Evolutionary conservation across 2,797 vertebrate species (phyloP).

Genomic region (Gobionotothen gibberifrons): DNA sequence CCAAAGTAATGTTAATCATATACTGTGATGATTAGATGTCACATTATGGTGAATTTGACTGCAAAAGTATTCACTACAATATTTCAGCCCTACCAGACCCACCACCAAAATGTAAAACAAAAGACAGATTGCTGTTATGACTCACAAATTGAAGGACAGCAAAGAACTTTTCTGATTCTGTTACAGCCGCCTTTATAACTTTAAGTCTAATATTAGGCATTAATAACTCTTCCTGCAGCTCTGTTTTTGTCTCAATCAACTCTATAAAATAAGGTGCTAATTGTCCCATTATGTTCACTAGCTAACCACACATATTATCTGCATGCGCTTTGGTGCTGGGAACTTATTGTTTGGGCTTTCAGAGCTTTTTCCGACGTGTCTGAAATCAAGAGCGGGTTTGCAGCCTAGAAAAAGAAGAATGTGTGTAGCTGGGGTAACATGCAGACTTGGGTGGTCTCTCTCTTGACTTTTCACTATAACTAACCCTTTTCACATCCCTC

Average conservation of each 20-base stretch:
- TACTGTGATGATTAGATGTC: not conserved
- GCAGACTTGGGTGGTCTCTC: not conserved
- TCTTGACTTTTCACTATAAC: not conserved
- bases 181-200: not conserved
- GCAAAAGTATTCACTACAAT: not conserved
- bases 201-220: not conserved
- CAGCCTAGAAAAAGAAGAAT: not conserved
- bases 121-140: not conserved
- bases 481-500: not conserved
- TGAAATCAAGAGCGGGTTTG: not conserved
- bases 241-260: not conserved
- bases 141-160: not conserved
- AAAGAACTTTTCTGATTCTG: not conserved
- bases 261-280: not conserved
- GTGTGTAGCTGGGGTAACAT: not conserved
- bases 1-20: not conserved
- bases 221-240: not conserved
- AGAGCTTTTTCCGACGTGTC: no score
- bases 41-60: not conserved
- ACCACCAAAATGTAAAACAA: not conserved
- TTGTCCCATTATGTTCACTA: not conserved
- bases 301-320: not conserved
- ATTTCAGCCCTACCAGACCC: not conserved
- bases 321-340: not conserved
- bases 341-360: no score